Base-by-base conservation (phyloP, 2,888 invertebrate species). In the Alloscopus bannaensis region DNA sequence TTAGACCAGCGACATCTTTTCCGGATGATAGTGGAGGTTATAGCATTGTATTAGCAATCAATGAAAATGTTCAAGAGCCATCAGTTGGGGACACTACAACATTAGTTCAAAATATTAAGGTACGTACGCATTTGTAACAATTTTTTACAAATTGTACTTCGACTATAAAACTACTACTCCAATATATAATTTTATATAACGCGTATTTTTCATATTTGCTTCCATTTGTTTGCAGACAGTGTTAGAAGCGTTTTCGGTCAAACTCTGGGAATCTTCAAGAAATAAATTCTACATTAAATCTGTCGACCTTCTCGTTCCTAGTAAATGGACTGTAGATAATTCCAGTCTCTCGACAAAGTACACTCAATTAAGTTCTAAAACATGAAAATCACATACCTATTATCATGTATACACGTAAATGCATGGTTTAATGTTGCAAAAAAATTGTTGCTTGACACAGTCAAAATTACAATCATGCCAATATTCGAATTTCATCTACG, bases 291-390 rank as follows among this genome's bases (percentile, higher is more conserved):
- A 57, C 24, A 64, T 83, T 11, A 73, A 83, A 52, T 72, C 73
- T 22, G 73, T 81, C 28, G 66, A 83, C n/a, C 22, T 84, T n/a
- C 36, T 83, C 8, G 45, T 84, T 52, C 84, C 84, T 2, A 36
- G 50, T 4, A 28, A 52, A 28, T 84, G 84, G 84, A 66, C 24
- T 13, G 26, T 66, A n/a, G 24, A 47, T 16, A 47, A 64, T 26
- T 4, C 64, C 2, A 64, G 11, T n/a, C 20, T 24, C 8, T 22
- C 66, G 11, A 66, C 75, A 22, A 55, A 8, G 66, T 75, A 66
- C 20, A 13, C 50, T 24, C 20, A 47, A 4, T 18, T 13, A 60
- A 18, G 6, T 31, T 50, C 57, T 40, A n/a, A n/a, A 28, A 6
- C 1, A 8, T 22, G 29, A n/a, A n/a, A 28, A 50, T 59, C 50